These are phyloP conservation scores for Amazona guildingii DNA, from an alignment of 2,113 vertebrate species.

Conservation along the genomic window DNA sequence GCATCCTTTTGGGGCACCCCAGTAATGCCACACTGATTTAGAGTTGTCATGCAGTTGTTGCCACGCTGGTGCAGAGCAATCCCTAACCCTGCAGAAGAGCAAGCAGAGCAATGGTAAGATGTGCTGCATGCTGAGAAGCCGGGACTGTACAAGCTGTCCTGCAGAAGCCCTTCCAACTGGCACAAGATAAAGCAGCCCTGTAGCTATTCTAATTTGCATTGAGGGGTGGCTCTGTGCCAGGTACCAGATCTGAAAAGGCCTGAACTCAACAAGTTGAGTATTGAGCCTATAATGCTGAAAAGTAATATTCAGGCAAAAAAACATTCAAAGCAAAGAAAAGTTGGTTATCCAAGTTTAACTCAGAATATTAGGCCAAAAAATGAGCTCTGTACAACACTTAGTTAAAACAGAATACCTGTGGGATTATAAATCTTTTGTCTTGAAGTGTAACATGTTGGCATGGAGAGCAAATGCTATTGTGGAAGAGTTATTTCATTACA, in stretches of 20 bases:
- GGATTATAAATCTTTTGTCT: conserved; percentile 47
- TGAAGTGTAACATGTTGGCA: conserved; percentile 31
- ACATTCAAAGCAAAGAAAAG: not conserved
- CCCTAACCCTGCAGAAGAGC: not conserved
- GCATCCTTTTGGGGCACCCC: accelerated
- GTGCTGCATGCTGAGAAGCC: accelerated
- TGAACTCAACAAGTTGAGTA: not conserved
- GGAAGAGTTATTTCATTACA: conserved; percentile 59
- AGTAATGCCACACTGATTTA: too few species aligned
- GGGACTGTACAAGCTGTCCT: not conserved
- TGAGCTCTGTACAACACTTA: not conserved
- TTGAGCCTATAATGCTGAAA: not conserved
- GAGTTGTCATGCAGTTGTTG: not conserved
- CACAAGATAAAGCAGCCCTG: not conserved
- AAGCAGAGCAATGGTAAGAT: accelerated
- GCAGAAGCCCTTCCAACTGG: not conserved
- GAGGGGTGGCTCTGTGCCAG: not conserved
- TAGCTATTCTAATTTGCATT: not conserved
- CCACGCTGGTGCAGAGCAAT: not conserved
- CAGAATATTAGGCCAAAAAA: conserved; percentile 7
- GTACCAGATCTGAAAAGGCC: not conserved
- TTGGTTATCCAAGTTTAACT: not conserved
- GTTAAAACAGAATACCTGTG: conserved; percentile 25
- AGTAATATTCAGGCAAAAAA: not conserved
- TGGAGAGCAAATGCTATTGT: conserved; percentile 1